Evolutionary conservation across 1,140 invertebrate species (phyloP).

Genomic region (Trinorchestia longiramus): DNA sequence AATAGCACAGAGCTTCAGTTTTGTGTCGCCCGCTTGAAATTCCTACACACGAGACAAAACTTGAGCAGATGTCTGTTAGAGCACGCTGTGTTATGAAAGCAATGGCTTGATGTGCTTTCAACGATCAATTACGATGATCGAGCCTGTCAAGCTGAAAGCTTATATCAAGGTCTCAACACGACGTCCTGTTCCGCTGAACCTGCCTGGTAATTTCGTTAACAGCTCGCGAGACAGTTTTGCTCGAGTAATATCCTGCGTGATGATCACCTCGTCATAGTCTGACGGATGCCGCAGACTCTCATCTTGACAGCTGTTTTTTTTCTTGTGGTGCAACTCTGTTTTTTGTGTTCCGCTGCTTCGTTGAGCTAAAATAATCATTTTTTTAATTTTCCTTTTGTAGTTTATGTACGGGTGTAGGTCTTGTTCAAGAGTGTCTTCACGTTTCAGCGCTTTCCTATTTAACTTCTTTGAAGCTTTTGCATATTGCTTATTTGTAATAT

Average conservation of each 20-base stretch:
- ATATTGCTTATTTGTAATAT: too few relatives aligned
- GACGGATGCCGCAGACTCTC: neutral
- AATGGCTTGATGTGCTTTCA: neutral
- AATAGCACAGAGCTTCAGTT: neutral
- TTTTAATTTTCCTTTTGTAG: neutral
- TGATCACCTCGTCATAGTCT: slow-evolving; percentile 20
- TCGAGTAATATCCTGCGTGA: slow-evolving; percentile 37
- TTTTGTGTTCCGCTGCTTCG: neutral
- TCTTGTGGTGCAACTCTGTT: neutral
- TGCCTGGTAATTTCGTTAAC: slow-evolving; percentile 29
- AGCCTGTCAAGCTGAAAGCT: neutral
- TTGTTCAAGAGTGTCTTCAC: neutral
- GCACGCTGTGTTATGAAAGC: neutral
- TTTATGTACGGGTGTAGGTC: neutral
- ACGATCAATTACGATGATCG: neutral
- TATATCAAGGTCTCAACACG: slow-evolving; percentile 12
- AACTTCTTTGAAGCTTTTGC: neutral
- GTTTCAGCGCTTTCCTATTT: neutral
- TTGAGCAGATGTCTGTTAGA: neutral
- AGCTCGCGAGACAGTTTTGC: slow-evolving; percentile 41
- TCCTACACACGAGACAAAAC: neutral
- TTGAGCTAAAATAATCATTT: neutral
- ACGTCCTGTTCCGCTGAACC: neutral
- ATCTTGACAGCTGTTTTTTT: neutral
- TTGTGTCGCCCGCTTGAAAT: neutral